These are phyloP conservation scores for Heliothis peltigera DNA, from an alignment of 2,888 invertebrate species.

Conservation along the genomic window DNA sequence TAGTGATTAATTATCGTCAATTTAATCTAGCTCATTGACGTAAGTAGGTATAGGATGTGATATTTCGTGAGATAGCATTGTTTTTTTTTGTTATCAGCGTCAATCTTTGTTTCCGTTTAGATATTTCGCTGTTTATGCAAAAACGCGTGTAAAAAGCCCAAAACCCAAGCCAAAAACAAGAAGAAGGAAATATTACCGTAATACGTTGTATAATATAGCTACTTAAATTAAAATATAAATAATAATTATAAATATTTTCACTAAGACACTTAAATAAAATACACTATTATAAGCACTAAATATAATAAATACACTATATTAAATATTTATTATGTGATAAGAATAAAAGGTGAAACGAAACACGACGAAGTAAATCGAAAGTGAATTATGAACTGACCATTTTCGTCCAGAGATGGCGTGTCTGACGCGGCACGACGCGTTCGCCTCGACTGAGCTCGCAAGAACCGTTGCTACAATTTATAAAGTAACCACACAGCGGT, in stretches of 20 bases:
- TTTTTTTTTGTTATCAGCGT: background rate
- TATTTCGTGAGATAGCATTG: background rate
- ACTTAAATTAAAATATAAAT: slow-evolving; percentile 16
- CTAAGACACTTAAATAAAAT: slow-evolving; percentile 55
- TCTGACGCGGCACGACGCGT: slow-evolving; percentile 69
- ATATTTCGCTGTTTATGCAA: background rate
- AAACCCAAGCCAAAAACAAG: slow-evolving; percentile 5
- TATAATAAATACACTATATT: slow-evolving; percentile 59
- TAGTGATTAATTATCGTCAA: slow-evolving; percentile 1
- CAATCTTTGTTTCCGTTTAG: background rate
- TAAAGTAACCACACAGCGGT: slow-evolving; percentile 83
- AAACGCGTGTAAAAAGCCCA: background rate
- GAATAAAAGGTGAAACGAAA: slow-evolving; percentile 70
- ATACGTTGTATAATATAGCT: slow-evolving; percentile 29
- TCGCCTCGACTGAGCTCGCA: slow-evolving; percentile 81
- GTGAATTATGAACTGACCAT: slow-evolving; percentile 85
- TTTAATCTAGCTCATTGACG: slow-evolving; percentile 1
- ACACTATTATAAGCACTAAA: slow-evolving; percentile 54
- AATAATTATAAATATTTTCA: slow-evolving; percentile 56
- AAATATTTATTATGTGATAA: slow-evolving; percentile 61
- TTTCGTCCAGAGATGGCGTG: slow-evolving; percentile 70
- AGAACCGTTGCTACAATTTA: slow-evolving; percentile 81
- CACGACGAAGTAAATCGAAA: slow-evolving; percentile 70
- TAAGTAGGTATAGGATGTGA: background rate
- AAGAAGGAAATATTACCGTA: slow-evolving; percentile 11